Evolutionary conservation across 2,888 invertebrate species (phyloP).

Genomic region (Rosalia funebris): DNA sequence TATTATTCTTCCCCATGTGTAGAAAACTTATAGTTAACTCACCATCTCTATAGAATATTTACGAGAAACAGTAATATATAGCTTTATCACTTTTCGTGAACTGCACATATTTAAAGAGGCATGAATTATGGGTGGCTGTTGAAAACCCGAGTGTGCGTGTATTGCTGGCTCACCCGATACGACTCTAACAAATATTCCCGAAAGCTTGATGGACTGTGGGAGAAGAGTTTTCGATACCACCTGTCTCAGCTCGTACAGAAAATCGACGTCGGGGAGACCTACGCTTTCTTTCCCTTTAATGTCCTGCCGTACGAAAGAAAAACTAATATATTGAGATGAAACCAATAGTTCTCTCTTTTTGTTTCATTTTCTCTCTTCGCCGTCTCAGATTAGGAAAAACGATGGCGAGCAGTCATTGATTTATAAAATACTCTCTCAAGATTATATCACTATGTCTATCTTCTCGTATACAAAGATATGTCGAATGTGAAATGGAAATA

Average conservation of each 20-base stretch:
- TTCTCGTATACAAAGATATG: too few species aligned
- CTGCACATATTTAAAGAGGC: slow-evolving; percentile 18
- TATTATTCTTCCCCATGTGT: too few species aligned
- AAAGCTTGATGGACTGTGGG: slow-evolving; percentile 61
- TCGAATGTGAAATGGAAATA: too few species aligned
- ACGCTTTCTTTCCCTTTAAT: slow-evolving; percentile 45
- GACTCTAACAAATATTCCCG: slow-evolving; percentile 56
- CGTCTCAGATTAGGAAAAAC: neutral
- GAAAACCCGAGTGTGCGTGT: slow-evolving; percentile 48
- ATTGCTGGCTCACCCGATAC: slow-evolving; percentile 48
- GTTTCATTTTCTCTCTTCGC: neutral
- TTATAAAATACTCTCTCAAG: too few species aligned
- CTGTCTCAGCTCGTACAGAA: slow-evolving; percentile 51
- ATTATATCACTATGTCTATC: too few species aligned
- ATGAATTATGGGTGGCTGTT: slow-evolving; percentile 51
- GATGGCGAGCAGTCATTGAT: too few species aligned
- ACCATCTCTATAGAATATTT: too few species aligned
- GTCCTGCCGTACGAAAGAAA: neutral
- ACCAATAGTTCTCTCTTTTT: neutral
- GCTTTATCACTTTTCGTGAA: slow-evolving; percentile 7
- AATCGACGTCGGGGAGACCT: slow-evolving; percentile 42
- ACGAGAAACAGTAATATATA: neutral
- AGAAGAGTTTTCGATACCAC: slow-evolving; percentile 55
- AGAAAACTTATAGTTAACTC: too few species aligned
- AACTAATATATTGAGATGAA: slow-evolving; percentile 7